A percentile compares a stretch with the other conserved stretches of the same genome.
Conservation (phyloP, 2,888 invertebrate genomes). For the Mesorhabditis spiculigera region DNA sequence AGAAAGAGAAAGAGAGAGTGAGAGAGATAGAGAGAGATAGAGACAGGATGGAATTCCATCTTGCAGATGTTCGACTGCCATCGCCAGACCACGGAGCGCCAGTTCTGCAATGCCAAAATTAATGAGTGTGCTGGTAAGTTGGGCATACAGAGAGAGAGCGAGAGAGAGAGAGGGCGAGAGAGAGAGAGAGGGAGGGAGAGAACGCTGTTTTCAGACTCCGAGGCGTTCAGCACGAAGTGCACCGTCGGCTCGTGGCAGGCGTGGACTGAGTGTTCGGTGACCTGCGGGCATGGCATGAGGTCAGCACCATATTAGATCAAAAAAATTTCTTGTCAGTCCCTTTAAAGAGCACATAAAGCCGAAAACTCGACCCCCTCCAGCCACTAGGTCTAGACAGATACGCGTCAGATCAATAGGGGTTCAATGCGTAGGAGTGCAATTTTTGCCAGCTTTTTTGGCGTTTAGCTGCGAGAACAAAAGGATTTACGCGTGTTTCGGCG, state of each 20-base stretch:
- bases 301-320: too few species aligned
- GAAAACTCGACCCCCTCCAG: too few species aligned
- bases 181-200: background rate
- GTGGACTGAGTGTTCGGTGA: conserved; percentile 78
- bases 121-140: conserved; percentile 51
- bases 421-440: too few species aligned
- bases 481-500: too few species aligned
- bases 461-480: too few species aligned
- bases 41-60: background rate
- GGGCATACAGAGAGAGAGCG: background rate
- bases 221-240: conserved; percentile 65
- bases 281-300: conserved; percentile 81
- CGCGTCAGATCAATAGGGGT: too few species aligned
- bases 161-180: background rate
- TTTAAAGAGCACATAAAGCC: too few species aligned
- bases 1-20: too few species aligned
- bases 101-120: conserved; percentile 61
- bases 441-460: too few species aligned
- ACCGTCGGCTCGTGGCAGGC: conserved; percentile 72
- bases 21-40: too few species aligned
- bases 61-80: conserved; percentile 59
- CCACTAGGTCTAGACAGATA: too few species aligned
- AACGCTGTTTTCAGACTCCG: conserved; percentile 43
- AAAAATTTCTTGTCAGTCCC: too few species aligned
- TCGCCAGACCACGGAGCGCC: conserved; percentile 74